These are phyloP conservation scores for Simalia tracyae DNA, from an alignment of 2,797 vertebrate genomes.

Conservation along the genomic window DNA sequence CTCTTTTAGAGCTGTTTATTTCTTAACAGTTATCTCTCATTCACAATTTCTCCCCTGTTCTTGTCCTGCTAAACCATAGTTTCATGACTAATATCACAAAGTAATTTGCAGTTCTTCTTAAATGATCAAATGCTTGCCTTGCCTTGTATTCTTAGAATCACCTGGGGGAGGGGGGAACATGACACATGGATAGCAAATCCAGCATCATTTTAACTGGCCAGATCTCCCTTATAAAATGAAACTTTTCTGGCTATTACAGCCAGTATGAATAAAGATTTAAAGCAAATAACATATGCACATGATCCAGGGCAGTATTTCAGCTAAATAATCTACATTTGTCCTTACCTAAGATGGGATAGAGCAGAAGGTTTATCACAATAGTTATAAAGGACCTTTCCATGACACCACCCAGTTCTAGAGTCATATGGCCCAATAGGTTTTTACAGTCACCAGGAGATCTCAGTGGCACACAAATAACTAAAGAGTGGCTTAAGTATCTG, in stretches of 20 bases:
- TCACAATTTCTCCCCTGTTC: neutral
- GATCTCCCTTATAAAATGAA: neutral
- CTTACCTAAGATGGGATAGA: neutral
- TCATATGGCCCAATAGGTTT: neutral
- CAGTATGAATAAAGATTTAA: neutral
- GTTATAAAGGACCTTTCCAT: neutral
- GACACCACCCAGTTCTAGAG: neutral
- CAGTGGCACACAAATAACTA: neutral
- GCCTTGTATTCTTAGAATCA: neutral
- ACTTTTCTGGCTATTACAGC: neutral
- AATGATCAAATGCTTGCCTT: neutral
- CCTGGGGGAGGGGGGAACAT: neutral
- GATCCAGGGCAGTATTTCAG: no score
- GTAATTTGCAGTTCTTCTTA: neutral
- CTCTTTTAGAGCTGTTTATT: neutral
- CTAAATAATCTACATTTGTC: neutral
- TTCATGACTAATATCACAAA: neutral
- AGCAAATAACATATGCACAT: neutral
- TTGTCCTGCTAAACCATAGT: neutral
- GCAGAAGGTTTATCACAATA: neutral
- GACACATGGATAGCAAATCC: neutral
- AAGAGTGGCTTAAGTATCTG: neutral
- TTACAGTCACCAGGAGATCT: neutral
- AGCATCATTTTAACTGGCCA: neutral
- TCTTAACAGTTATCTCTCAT: neutral